Evolutionary conservation across 2,797 vertebrate genomes (phyloP), one percentile per base, ranked within the genome.

Genomic region (Nyctalus aviator): DNA sequence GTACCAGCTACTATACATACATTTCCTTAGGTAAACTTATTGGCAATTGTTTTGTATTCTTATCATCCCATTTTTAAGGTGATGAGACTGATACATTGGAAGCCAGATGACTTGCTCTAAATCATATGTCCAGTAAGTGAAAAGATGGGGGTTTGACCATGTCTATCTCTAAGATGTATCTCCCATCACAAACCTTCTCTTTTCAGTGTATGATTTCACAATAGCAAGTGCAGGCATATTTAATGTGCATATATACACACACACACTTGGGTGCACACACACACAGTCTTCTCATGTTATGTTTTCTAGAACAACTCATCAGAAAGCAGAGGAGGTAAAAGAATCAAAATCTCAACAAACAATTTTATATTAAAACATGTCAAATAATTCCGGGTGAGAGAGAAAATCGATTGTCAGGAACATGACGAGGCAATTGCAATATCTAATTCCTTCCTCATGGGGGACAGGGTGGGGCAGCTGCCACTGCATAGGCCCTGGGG

Each of bases 241-340:
- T 86, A 76, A 77, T 11, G 27, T 73, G 21, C 0, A 1, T 1
- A 0, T 1, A 41, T 3, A 6, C 20, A 79, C 37, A 32, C 23
- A 83, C 1, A 50, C 44, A 46, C n/a, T n/a, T 12, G 11, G 37
- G 37, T 4, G 35, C 12, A 1, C 23, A 20, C 32, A 87, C 3
- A 55, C 27, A 72, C 35, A 71, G 32, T 27, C 17, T 4, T 68
- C 71, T 72, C 17, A 44, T 71, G 35, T 37, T 68, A 18, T 46
- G 41, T 69, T 23, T 85, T 90, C 69, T 71, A 71, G 44, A 89
- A 69, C 20, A 35, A 71, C 14, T 41, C 12, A 53, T 62, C 27
- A 81, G 66, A 90, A 93, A 85, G 57, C 35, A 93, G 66, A 88
- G 44, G 50, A 81, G 37, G n/a, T 50, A 68, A 84, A 79, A 88